Conservation (phyloP, 2,113 vertebrate species). For the Microcebus ravelobensis region DNA sequence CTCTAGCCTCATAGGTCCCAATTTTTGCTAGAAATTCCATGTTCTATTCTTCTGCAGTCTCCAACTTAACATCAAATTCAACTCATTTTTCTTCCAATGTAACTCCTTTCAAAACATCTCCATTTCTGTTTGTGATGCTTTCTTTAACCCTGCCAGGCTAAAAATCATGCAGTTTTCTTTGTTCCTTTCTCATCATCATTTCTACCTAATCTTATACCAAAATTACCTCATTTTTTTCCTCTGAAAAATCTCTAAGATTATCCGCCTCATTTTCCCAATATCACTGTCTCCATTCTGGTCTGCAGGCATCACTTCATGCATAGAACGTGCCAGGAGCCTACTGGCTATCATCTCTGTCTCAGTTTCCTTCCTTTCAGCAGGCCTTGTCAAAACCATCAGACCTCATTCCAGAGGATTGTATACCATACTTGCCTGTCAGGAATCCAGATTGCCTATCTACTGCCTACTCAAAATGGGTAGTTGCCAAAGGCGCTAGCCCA, state of each 20-base stretch:
- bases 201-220: not conserved
- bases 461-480: not conserved
- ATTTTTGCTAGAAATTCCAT: not conserved
- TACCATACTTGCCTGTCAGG: not conserved
- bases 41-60: not conserved
- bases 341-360: not conserved
- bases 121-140: constrained; percentile 4
- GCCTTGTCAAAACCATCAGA: not conserved
- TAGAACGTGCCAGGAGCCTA: not conserved
- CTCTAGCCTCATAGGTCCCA: not conserved
- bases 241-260: not conserved
- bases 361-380: not conserved
- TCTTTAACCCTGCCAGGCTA: constrained; percentile 17
- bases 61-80: not conserved
- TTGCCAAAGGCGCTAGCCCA: not conserved
- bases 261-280: not conserved
- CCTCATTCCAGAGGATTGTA: not conserved
- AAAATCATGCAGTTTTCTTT: not conserved
- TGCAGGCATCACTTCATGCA: not conserved
- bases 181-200: not conserved
- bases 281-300: not conserved
- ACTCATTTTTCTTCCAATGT: not conserved
- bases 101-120: not conserved
- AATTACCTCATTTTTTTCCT: not conserved
- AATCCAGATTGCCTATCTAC: not conserved